Evolutionary conservation across 1,140 invertebrate genomes (phyloP).

Genomic region (Hydropsyche tenuis): DNA sequence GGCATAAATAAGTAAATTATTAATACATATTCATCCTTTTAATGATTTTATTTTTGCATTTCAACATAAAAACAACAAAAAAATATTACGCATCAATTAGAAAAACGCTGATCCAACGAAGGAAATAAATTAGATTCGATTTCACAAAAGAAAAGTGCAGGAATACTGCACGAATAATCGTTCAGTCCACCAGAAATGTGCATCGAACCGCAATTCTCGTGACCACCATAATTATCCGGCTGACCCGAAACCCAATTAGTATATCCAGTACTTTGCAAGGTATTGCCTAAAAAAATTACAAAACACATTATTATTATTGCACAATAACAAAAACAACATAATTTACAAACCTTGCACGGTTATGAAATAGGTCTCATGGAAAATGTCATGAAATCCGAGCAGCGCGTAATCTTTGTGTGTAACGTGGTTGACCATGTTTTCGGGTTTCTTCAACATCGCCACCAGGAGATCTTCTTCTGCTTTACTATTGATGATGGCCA

Average conservation of each 20-base stretch:
- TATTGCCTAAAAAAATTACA: neutral
- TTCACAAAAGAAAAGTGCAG: slow-evolving; percentile 28
- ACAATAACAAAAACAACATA: no score
- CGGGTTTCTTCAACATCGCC: slow-evolving; percentile 9
- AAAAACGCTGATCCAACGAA: neutral
- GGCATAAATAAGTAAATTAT: no score
- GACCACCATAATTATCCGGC: slow-evolving; percentile 24
- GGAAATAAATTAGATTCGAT: no score
- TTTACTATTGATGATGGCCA: slow-evolving; percentile 41
- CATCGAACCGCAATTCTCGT: slow-evolving; percentile 43
- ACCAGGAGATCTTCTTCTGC: slow-evolving; percentile 29
- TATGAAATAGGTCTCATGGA: neutral
- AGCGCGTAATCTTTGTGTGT: neutral
- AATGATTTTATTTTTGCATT: neutral
- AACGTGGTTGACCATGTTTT: slow-evolving; percentile 1
- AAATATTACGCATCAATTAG: neutral
- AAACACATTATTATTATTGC: neutral
- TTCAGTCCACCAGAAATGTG: slow-evolving; percentile 29
- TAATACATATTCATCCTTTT: no score
- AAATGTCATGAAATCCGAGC: slow-evolving; percentile 18
- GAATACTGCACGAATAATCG: slow-evolving; percentile 33
- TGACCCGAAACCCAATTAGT: slow-evolving; percentile 30
- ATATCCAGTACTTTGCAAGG: neutral
- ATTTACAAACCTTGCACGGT: neutral
- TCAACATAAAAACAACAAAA: neutral